A percentile compares a stretch with the other conserved stretches of the same genome.
phyloP scores from a whole-genome alignment of 2,113 vertebrate genomes.

The Oriolus oriolus region DNA sequence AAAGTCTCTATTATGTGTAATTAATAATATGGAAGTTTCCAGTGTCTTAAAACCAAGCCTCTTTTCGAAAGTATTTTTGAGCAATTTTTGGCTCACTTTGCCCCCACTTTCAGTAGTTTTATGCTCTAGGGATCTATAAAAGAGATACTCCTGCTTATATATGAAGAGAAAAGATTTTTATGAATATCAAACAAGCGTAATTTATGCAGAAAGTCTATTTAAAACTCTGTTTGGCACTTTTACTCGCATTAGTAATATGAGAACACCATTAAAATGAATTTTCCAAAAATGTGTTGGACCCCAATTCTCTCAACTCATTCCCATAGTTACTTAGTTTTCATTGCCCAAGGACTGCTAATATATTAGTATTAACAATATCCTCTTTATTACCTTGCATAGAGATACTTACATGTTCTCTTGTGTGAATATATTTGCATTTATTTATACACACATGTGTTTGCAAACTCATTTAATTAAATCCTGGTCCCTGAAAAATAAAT shows the following conservation, averaged over 20 bases:
- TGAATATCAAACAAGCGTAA: constrained; percentile 39
- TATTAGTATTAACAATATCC: constrained; percentile 27
- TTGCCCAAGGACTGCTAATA: constrained; percentile 18
- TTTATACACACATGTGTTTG: background rate
- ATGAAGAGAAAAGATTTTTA: constrained; percentile 1
- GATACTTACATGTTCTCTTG: background rate
- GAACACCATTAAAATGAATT: constrained; percentile 31
- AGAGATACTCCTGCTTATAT: background rate
- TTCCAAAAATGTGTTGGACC: constrained; percentile 9
- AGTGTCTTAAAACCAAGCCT: background rate
- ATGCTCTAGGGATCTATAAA: background rate
- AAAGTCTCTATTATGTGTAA: background rate
- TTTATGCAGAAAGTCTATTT: constrained; percentile 44
- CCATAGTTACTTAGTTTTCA: constrained; percentile 22
- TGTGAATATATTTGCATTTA: constrained; percentile 16
- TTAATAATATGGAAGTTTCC: background rate
- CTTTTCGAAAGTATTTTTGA: background rate
- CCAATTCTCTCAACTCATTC: constrained; percentile 29
- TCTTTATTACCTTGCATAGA: constrained; percentile 7
- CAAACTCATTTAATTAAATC: background rate
- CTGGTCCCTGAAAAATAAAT: background rate
- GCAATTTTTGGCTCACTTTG: background rate
- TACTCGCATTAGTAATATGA: constrained; percentile 20
- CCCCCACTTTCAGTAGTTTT: background rate
- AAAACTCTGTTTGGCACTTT: constrained; percentile 38